phyloP scores from a whole-genome alignment of 2,113 vertebrate genomes.

The Taxidea taxus region DNA sequence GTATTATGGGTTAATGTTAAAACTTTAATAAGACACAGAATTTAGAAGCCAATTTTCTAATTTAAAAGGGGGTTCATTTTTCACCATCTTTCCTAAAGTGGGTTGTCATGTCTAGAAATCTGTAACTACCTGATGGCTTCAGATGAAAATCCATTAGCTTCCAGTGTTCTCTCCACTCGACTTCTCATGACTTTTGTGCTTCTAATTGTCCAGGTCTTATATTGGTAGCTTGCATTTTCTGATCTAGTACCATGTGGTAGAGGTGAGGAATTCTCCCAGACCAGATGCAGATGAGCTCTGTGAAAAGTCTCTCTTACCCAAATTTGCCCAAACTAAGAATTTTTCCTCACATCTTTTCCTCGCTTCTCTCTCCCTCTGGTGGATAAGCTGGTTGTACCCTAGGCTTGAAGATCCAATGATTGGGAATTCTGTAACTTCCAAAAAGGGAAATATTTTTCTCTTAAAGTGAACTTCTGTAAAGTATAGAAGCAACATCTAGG shows the following conservation, averaged over 20 bases:
- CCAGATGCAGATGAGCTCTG: neutral
- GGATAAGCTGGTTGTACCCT: neutral
- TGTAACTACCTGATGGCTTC: neutral
- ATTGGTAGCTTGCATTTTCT: neutral
- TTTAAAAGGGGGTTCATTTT: neutral
- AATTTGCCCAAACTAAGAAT: neutral
- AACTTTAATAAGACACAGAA: neutral
- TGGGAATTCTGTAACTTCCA: neutral
- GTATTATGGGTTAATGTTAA: neutral
- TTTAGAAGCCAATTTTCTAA: neutral
- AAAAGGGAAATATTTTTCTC: neutral
- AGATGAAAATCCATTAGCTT: neutral
- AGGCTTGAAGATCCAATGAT: neutral
- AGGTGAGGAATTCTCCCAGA: neutral
- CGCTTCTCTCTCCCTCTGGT: neutral
- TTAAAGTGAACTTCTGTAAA: neutral
- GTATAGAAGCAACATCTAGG: neutral
- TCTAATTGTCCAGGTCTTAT: neutral
- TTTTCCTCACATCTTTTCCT: neutral
- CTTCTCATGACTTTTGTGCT: neutral
- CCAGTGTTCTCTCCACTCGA: neutral
- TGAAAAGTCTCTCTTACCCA: neutral
- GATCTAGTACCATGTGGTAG: neutral
- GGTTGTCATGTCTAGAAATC: neutral
- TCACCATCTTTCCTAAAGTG: neutral